Evolutionary conservation across 37 sponge, comb jelly and placozoan species (phyloP).

Genomic region (Spongilla lacustris): DNA sequence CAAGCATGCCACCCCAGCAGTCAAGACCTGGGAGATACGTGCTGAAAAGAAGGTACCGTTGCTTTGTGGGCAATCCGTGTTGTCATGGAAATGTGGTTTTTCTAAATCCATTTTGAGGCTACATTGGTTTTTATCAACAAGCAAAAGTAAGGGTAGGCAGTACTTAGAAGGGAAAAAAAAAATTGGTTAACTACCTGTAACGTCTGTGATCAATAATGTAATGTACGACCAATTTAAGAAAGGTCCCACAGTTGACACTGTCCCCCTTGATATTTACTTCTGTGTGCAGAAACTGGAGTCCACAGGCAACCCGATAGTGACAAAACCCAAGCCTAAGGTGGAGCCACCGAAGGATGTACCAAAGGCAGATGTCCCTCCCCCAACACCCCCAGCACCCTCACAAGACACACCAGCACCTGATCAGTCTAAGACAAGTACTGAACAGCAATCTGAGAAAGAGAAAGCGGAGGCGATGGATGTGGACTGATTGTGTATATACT

Average conservation of each 20-base stretch:
- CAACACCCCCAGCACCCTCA: background rate
- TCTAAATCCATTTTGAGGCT: too few relatives aligned
- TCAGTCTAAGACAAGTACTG: background rate
- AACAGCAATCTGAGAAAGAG: background rate
- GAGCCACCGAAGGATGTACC: constrained; percentile 84
- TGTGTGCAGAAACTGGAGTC: constrained; percentile 62
- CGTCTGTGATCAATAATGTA: too few relatives aligned
- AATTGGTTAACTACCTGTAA: too few relatives aligned
- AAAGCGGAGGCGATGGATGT: background rate
- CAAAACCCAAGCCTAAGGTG: constrained; percentile 96
- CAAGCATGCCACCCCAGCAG: constrained; percentile 53
- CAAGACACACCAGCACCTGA: background rate
- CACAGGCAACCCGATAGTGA: constrained; percentile 84
- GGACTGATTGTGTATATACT: background rate
- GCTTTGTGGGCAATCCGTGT: background rate
- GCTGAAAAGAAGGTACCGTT: constrained; percentile 63
- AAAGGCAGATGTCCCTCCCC: constrained; percentile 6
- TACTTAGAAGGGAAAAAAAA: too few relatives aligned
- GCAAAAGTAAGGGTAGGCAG: too few relatives aligned
- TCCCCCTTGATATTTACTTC: too few relatives aligned
- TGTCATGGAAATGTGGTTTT: too few relatives aligned
- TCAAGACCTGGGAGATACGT: constrained; percentile 66
- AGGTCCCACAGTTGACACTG: too few relatives aligned
- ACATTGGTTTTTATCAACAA: too few relatives aligned
- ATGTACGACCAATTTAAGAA: too few relatives aligned